Evolutionary conservation across 2,113 vertebrate genomes (phyloP).

Genomic region (Nanorana parkeri): DNA sequence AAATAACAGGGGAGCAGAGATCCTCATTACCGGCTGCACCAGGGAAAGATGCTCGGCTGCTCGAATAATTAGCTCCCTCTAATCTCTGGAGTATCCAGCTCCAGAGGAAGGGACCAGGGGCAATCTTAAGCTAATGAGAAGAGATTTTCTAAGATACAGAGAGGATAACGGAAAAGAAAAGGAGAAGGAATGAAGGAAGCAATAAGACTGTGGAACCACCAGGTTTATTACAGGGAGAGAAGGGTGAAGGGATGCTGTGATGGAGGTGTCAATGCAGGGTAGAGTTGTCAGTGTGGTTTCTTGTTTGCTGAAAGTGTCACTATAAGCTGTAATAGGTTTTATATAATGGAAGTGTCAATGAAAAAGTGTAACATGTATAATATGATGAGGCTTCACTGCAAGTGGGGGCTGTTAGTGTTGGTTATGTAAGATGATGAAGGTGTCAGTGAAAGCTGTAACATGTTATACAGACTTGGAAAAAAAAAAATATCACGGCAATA

Average conservation of each 20-base stretch:
- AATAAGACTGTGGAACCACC: neutral
- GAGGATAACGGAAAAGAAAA: slow-evolving; percentile 29
- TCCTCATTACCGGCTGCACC: slow-evolving; percentile 52
- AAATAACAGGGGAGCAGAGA: slow-evolving; percentile 42
- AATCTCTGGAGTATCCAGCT: slow-evolving; percentile 51
- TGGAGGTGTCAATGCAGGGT: neutral
- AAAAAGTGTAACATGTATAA: neutral
- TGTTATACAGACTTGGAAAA: neutral
- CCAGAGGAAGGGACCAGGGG: slow-evolving; percentile 50
- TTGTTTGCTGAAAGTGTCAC: neutral
- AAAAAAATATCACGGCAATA: no score
- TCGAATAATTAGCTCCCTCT: slow-evolving; percentile 53
- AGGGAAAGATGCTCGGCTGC: slow-evolving; percentile 48
- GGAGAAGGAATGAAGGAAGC: slow-evolving; percentile 6
- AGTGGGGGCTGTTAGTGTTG: neutral
- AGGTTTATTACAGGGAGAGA: neutral
- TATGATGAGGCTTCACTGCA: neutral
- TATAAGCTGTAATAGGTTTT: neutral
- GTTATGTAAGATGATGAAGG: neutral
- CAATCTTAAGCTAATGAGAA: slow-evolving; percentile 55
- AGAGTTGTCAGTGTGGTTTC: neutral
- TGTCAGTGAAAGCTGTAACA: neutral
- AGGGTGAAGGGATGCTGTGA: neutral
- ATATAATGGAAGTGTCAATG: neutral
- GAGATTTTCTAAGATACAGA: slow-evolving; percentile 38